Base-by-base conservation (phyloP, 37 sponge, comb jelly and placozoan species). In the Tethya wilhelma region DNA sequence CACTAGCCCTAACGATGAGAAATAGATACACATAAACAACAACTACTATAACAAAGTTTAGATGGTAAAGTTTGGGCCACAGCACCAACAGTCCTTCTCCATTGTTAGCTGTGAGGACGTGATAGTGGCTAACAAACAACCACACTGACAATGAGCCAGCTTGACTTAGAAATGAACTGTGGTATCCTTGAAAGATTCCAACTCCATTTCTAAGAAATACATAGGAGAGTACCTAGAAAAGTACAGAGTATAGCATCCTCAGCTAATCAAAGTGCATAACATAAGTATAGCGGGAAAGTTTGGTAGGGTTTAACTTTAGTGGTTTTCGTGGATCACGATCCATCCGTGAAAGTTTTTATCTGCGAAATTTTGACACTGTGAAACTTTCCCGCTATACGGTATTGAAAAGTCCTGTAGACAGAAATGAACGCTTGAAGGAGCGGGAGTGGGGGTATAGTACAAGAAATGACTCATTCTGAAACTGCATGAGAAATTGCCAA, bases 81-180 rank as follows among this genome's bases (percentile, higher is more conserved):
- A 82, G 56, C 40, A 73, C 40, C 39, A 82, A 37, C 2, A 73
- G 9, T 1, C 65, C 74, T n/a, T 41, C 40, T 25, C 74, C 73
- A 64, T 73, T 29, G 4, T 59, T 11, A n/a, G 38, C 74, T 36
- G 36, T 38, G 38, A 72, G 43, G 34, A 82, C 73, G 38, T 82
- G 83, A 43, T 49, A 60, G 36, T 82, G 74, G 60, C 62, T 58
- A 19, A 82, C 40, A 64, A 82, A 73, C 28, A 82, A 49, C 83
- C 74, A 73, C 0, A 81, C 31, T 6, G 67, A 72, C 4, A 64
- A 1, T 8, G 65, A 59, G 4, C 83, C 83, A 44, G 57, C 49
- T 12, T 38, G 33, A n/a, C 7, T 33, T 6, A 82, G 44, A 41
- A 72, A 60, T 1, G 3, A 2, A 42, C 83, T 82, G 28, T 44